Evolutionary conservation across 92 coral and sea anemone genomes (phyloP), one percentile per base, ranked within the genome.

Genomic region (Desmophyllum pertusum): DNA sequence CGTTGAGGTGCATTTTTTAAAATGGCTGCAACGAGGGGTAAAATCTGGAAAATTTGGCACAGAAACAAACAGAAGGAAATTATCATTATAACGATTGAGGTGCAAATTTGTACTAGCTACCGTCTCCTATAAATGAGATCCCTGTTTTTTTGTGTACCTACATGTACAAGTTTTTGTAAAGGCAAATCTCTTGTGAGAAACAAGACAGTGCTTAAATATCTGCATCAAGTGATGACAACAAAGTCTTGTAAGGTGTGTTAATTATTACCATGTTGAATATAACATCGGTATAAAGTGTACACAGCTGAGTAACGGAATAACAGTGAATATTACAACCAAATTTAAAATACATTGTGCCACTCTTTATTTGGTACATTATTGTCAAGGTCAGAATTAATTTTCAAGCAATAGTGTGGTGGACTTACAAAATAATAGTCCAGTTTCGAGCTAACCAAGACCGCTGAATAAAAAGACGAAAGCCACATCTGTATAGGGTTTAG

Each of bases 71-170:
- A 33, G 27, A n/a, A 33, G 73, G 40, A 66, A 67, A 35, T 37
- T 7, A 25, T 11, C 65, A 59, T 59, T 4, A 59, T 59, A n/a
- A n/a, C n/a, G n/a, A n/a, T n/a, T n/a, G 35, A n/a, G 31, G 5
- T 9, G 65, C 35, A 27, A 31, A 27, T 59, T 59, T 59, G n/a
- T 59, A 59, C 15, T n/a, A 36, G 73, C 10, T 37, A 8, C 45
- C 18, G 4, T 5, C 23, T 37, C 73, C 73, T 27, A 67, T 67
- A 18, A 36, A 67, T 38, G 13, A 27, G 38, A 39, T 10, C 61
- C 79, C 27, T 59, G n/a, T 57, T 39, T n/a, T n/a, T 75, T 42
- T 77, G 57, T 59, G 69, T 57, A 76, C 27, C 50, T 14, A 57
- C 35, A 77, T 38, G 70, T 14, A 57, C 35, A 77, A 57, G 70